phyloP scores from a whole-genome alignment of 2,113 vertebrate genomes.

The Zeus faber region DNA sequence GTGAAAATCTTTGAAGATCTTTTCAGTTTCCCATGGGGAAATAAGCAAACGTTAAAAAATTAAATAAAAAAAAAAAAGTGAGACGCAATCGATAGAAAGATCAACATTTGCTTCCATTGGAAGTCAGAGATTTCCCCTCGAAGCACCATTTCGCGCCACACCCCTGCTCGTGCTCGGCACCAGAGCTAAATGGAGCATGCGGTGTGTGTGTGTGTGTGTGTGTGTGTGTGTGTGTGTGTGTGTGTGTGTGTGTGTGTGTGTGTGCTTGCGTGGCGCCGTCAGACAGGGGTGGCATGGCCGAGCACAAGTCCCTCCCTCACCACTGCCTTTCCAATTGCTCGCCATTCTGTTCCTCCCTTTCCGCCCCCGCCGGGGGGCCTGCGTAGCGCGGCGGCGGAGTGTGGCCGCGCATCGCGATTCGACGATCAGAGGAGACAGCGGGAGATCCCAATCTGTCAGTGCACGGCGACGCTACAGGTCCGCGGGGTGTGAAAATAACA shows the following conservation, averaged over 20 bases:
- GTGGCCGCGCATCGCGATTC: conserved; percentile 65
- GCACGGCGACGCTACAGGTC: not conserved
- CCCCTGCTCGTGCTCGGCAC: too few species aligned
- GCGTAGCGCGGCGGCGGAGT: conserved; percentile 46
- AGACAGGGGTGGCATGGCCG: conserved; percentile 65
- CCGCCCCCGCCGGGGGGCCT: conserved; percentile 36
- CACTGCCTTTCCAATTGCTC: conserved; percentile 59
- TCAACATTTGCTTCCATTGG: conserved; percentile 54
- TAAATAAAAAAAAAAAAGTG: conserved; percentile 7
- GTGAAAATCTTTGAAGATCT: too few species aligned
- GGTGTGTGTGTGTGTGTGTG: too few species aligned
- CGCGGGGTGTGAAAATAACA: too few species aligned
- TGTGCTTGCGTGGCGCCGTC: conserved; percentile 46
- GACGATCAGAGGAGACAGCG: conserved; percentile 43
- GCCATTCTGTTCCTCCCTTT: conserved; percentile 51
- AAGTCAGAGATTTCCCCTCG: too few species aligned
- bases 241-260: too few species aligned
- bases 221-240: too few species aligned
- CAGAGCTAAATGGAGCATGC: too few species aligned
- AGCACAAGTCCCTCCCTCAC: conserved; percentile 63
- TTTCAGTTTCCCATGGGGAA: not conserved
- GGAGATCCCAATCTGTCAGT: conserved; percentile 5
- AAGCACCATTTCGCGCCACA: too few species aligned
- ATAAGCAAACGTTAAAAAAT: not conserved
- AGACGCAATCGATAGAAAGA: conserved; percentile 26